Base-by-base conservation (phyloP, 2,113 vertebrate genomes). In the Eulemur rufifrons region DNA sequence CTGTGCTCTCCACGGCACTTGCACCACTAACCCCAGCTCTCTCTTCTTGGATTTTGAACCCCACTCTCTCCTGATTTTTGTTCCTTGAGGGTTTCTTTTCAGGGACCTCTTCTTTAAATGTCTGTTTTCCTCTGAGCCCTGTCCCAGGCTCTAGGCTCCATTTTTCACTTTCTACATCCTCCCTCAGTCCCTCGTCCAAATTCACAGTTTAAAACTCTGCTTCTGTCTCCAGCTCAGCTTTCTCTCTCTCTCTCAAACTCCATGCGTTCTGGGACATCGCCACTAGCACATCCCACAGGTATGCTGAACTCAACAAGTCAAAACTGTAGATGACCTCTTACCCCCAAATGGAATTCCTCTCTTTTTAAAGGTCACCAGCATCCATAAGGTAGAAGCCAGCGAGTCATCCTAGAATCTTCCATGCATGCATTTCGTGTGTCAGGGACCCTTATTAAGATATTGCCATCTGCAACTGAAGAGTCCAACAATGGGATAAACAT, bases 11-110 rank as follows among this genome's bases (percentile, higher is more conserved):
- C 3, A 0, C 4, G 29, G 39, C 3, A 2, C 63, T 54, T 32
- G 21, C 42, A 37, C 39, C 61, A 11, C 1, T 34, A 39, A 23
- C 56, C 29, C 5, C 45, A 56, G 64, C n/a, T 56, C 39, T n/a
- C 29, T 69, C n/a, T 34, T 5, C 9, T 27, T 52, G 56, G 23
- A 15, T 39, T 80, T 50, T 66, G 29, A 6, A 29, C 20, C 50
- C 63, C 6, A 4, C 14, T 63, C 6, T 71, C 64, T 59, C 25
- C 18, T 77, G 54, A 37, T 2, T 68, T 86, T 73, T 54, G 0
- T 73, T 74, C 37, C 37, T 54, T 32, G 8, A 23, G 68, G 10
- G 7, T 21, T 89, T 96, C 82, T 95, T 92, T 64, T 94, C 61
- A 56, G 61, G 45, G 4, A 8, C 17, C 54, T 93, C 52, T 64